phyloP scores from a whole-genome alignment of 2,113 vertebrate genomes.

The Neomonachus schauinslandi region DNA sequence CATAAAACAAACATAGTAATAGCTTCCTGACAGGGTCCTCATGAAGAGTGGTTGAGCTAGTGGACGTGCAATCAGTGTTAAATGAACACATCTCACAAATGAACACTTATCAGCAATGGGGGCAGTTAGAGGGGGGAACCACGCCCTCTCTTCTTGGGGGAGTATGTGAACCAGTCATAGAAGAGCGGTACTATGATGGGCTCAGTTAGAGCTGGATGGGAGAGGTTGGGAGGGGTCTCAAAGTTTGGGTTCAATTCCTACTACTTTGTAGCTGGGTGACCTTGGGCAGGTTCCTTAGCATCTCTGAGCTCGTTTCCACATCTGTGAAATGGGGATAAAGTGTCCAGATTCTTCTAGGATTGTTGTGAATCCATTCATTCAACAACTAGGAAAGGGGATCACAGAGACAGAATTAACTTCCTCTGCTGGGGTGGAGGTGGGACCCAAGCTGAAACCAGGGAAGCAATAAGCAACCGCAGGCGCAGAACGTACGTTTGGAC shows the following conservation, averaged over 20 bases:
- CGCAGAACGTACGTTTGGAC: background rate
- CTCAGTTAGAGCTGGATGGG: background rate
- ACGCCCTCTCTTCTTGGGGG: background rate
- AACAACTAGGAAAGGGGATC: background rate
- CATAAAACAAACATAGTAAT: background rate
- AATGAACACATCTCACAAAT: background rate
- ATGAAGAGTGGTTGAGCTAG: background rate
- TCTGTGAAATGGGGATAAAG: background rate
- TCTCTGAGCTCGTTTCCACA: background rate
- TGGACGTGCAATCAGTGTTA: background rate
- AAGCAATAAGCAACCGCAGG: background rate
- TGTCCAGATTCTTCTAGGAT: background rate
- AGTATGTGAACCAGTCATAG: rapidly evolving
- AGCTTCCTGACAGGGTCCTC: background rate
- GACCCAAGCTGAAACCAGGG: background rate
- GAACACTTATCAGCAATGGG: background rate
- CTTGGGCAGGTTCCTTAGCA: background rate
- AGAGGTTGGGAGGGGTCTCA: background rate
- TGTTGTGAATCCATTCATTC: background rate
- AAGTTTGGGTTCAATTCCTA: background rate
- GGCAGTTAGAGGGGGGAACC: background rate
- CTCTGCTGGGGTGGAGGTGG: background rate
- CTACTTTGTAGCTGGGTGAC: background rate
- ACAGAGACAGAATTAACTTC: background rate
- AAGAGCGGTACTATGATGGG: background rate